These are phyloP conservation scores for Lepidocyrtoides sp. DNA, from an alignment of 2,888 invertebrate species.

Conservation along the genomic window DNA sequence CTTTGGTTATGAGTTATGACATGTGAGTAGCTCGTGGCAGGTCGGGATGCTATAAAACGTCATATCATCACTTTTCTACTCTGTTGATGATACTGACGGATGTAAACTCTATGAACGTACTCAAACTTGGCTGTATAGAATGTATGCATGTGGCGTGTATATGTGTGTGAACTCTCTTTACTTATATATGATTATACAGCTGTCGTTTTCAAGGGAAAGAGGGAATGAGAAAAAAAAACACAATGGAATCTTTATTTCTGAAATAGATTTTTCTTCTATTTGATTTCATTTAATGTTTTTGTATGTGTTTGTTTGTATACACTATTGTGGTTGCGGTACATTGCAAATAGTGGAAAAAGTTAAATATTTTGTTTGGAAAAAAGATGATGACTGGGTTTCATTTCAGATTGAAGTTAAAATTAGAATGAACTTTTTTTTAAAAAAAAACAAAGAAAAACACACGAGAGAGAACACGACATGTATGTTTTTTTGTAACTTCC, in stretches of 20 bases:
- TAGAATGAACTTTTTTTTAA: too few species aligned
- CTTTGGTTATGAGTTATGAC: conserved; percentile 74
- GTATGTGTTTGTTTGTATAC: neutral
- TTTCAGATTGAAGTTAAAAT: conserved; percentile 55
- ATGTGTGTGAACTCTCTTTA: neutral
- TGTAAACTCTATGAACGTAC: conserved; percentile 3
- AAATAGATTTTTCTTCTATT: neutral
- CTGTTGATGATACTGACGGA: conserved; percentile 4
- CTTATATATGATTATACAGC: too few species aligned
- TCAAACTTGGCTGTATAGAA: neutral
- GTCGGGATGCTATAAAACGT: conserved; percentile 61
- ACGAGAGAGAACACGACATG: too few species aligned
- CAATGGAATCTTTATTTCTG: neutral
- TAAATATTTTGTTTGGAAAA: neutral
- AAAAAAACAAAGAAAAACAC: too few species aligned
- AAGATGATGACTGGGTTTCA: neutral
- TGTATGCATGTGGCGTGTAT: neutral
- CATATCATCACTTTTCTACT: conserved; percentile 69
- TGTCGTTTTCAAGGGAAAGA: neutral
- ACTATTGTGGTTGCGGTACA: neutral
- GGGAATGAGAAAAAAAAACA: neutral
- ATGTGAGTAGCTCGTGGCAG: conserved; percentile 68
- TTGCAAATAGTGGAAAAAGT: conserved; percentile 20
- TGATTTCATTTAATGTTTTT: neutral
- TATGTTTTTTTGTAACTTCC: too few species aligned